Evolutionary conservation across 1,140 invertebrate species (phyloP).

Genomic region (Apis dorsata): DNA sequence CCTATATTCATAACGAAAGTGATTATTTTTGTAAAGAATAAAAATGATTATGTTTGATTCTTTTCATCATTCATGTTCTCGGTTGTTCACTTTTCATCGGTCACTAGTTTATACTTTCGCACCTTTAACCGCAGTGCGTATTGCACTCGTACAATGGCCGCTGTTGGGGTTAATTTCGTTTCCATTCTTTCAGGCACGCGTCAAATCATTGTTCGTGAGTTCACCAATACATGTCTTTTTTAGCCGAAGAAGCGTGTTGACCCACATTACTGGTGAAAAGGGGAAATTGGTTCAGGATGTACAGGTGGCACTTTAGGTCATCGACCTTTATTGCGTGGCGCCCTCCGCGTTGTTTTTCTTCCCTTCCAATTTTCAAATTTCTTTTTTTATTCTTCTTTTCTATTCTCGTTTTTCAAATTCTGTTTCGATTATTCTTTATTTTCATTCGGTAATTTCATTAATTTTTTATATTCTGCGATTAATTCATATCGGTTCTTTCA

Average conservation of each 20-base stretch:
- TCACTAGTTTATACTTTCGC: not conserved
- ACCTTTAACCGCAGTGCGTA: not conserved
- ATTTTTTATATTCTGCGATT: not conserved
- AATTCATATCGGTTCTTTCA: not conserved
- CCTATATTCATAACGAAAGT: not conserved
- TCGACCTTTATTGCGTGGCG: slow-evolving; percentile 48
- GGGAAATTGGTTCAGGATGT: slow-evolving; percentile 51
- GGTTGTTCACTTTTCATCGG: not conserved
- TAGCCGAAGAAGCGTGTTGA: slow-evolving; percentile 39
- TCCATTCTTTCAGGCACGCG: slow-evolving; percentile 9
- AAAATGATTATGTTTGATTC: too few species aligned
- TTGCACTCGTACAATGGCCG: slow-evolving; percentile 23
- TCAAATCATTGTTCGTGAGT: slow-evolving; percentile 1
- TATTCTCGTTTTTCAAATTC: not conserved
- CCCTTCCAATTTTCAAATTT: not conserved
- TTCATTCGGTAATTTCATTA: too few species aligned
- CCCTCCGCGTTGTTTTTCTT: slow-evolving; percentile 53
- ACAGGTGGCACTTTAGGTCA: slow-evolving; percentile 54
- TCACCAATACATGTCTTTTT: slow-evolving; percentile 25
- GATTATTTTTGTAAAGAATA: not conserved
- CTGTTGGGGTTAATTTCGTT: not conserved
- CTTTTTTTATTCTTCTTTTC: not conserved
- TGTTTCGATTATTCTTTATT: not conserved
- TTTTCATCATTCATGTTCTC: too few species aligned
- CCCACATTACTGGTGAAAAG: slow-evolving; percentile 47